Evolutionary conservation across 37 sponge, comb jelly and placozoan species (phyloP).

Genomic region (Geodia barretti): DNA sequence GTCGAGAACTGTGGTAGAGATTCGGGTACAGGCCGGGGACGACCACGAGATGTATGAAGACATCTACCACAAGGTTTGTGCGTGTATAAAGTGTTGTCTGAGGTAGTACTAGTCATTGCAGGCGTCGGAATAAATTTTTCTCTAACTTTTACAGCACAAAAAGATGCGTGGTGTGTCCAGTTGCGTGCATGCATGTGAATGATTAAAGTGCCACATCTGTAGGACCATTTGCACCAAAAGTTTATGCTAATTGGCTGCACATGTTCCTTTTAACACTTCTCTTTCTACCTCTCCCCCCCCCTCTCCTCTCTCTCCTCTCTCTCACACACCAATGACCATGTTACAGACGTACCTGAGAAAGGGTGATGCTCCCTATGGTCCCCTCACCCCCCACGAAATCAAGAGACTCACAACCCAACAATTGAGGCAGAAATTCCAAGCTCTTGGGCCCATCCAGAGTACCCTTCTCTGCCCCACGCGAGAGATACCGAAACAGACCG

Average conservation of each 20-base stretch:
- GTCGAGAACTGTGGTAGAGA: slow-evolving; percentile 24
- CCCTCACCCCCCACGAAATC: slow-evolving; percentile 66
- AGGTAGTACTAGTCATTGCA: neutral
- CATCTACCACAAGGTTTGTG: slow-evolving; percentile 37
- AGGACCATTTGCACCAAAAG: no score
- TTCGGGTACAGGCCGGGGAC: slow-evolving; percentile 45
- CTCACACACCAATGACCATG: no score
- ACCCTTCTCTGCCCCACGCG: neutral
- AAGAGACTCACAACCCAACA: slow-evolving; percentile 39
- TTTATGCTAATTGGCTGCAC: no score
- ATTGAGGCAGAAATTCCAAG: slow-evolving; percentile 1
- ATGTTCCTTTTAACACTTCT: no score
- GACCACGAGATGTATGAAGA: slow-evolving; percentile 46
- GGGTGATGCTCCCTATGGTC: neutral
- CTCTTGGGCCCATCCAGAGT: neutral
- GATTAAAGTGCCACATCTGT: no score
- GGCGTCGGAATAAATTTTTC: no score
- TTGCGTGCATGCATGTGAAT: no score
- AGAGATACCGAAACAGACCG: neutral
- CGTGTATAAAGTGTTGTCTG: no score
- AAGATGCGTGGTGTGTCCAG: no score
- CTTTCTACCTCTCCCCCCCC: no score
- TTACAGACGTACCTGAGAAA: slow-evolving; percentile 27
- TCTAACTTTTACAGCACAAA: no score
- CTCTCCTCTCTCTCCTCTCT: no score